Base-by-base conservation (phyloP, 2,113 vertebrate species). In the Bostrychus sinensis region DNA sequence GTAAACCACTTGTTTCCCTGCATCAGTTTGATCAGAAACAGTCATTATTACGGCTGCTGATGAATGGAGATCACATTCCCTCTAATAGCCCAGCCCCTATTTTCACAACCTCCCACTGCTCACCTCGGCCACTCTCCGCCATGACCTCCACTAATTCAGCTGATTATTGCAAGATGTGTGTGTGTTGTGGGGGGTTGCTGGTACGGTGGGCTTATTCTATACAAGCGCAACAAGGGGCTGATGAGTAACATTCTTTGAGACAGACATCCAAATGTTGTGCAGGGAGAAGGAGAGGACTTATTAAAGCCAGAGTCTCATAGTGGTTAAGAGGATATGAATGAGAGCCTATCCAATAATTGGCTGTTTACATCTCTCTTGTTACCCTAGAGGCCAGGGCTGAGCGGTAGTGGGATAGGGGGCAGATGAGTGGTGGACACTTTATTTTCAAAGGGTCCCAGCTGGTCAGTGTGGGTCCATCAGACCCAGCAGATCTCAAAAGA, bases 111-210 rank as follows among this genome's bases (percentile, higher is more conserved):
- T 95, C 93, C 93, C 91, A 85, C 88, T 79, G 92, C 92, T 94
- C 92, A 93, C 92, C 91, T 77, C 89, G 77, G 90, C 92, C 91
- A 91, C 91, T 92, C 90, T 92, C 89, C 91, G 87, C 92, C 89
- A 83, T 91, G 92, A 94, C 94, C 95, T 92, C 89, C 85, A 87
- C 93, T 94, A 95, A 95, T 95, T 94, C 92, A 91, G 56, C 90
- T 96, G 94, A 96, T 96, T 94, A 94, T 88, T 96, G 90, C 94
- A 96, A 95, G 94, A 94, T 96, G 95, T 94, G 85, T 81, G 85
- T 81, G 75, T 78, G 34, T 20, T 22, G 66, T 70, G 60, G 51
- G 74, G 70, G 83, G n/a, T n/a, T 77, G 55, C 32, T 43, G 74
- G 51, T 68, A 74, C 51, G 30, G 64, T 72, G 76, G 56, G 73